These are phyloP conservation scores for Hyles vespertilio DNA, from an alignment of 1,140 invertebrate species.

Conservation along the genomic window DNA sequence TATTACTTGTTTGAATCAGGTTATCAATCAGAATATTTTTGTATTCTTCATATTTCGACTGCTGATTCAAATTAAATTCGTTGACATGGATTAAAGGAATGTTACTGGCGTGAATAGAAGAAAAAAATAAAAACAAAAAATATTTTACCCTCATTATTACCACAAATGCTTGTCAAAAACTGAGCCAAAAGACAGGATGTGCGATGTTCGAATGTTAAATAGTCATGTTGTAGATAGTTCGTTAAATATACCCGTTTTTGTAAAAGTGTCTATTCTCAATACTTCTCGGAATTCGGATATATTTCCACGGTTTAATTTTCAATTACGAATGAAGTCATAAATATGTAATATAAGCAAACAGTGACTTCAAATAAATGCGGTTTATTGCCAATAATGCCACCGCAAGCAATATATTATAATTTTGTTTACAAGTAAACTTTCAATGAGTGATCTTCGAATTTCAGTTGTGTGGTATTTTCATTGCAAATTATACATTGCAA, in stretches of 20 bases:
- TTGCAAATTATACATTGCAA: too few species aligned
- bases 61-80: conserved; percentile 2
- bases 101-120: background rate
- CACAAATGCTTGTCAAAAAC: too few species aligned
- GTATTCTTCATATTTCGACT: background rate
- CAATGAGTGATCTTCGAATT: too few species aligned
- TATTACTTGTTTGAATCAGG: conserved; percentile 16
- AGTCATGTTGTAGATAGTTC: background rate
- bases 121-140: conserved; percentile 1
- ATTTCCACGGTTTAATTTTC: too few species aligned
- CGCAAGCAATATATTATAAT: background rate
- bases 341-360: too few species aligned
- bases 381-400: background rate
- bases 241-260: background rate
- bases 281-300: too few species aligned
- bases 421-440: background rate
- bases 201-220: background rate
- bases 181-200: too few species aligned
- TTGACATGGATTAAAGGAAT: conserved; percentile 4
- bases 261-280: too few species aligned
- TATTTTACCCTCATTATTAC: background rate
- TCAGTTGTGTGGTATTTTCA: too few species aligned
- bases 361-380: background rate
- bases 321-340: too few species aligned
- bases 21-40: conserved; percentile 15